Conservation (phyloP, 2,888 invertebrate genomes). For the Anorthoa munda region DNA sequence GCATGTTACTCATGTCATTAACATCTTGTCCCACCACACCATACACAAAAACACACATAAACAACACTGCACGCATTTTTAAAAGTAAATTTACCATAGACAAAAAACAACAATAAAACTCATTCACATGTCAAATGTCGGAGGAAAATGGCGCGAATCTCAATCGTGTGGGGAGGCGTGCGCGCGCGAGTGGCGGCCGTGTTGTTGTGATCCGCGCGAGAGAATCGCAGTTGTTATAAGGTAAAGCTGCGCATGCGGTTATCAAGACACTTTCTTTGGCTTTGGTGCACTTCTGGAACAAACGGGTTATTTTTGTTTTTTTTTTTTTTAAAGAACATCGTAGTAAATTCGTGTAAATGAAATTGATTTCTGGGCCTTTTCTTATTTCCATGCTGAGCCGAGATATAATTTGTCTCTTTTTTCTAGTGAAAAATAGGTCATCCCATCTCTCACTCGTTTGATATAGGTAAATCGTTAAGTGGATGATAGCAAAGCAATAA, state of each 20-base stretch:
- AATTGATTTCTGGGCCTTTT: neutral
- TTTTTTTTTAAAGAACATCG: neutral
- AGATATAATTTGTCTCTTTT: neutral
- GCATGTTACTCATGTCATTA: conserved; percentile 80
- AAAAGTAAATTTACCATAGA: conserved; percentile 26
- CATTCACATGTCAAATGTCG: conserved; percentile 45
- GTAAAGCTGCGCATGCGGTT: conserved; percentile 55
- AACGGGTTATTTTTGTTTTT: conserved; percentile 49
- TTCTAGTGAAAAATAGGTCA: neutral
- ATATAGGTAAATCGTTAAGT: too few species aligned
- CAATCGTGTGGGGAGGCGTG: conserved; percentile 69
- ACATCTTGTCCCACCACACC: conserved; percentile 79
- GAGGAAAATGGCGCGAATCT: conserved; percentile 61
- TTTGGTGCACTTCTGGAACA: conserved; percentile 60
- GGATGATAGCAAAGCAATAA: neutral
- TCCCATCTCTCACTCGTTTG: neutral
- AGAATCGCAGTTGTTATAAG: conserved; percentile 62
- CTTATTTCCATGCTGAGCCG: neutral
- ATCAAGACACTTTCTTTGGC: conserved; percentile 69
- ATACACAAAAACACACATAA: conserved; percentile 78
- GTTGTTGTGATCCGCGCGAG: conserved; percentile 73
- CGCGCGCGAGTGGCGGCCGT: conserved; percentile 70
- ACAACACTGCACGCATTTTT: conserved; percentile 81
- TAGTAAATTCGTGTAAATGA: neutral
- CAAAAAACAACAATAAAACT: conserved; percentile 14